phyloP scores from a whole-genome alignment of 1,140 invertebrate genomes.

The Camponotus pennsylvanicus region DNA sequence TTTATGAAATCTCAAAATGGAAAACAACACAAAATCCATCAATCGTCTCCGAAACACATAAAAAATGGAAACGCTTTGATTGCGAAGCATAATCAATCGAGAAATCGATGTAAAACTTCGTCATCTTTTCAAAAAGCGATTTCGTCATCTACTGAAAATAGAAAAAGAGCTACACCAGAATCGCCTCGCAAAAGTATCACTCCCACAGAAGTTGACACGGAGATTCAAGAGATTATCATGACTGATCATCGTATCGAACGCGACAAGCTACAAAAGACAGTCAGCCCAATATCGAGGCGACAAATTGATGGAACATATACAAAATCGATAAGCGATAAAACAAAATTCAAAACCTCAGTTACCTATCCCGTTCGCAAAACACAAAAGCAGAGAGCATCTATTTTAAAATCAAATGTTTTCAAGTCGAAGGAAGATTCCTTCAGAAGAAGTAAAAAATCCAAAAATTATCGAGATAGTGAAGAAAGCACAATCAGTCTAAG shows the following conservation, averaged over 20 bases:
- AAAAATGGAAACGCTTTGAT: neutral
- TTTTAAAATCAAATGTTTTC: slow-evolving; percentile 43
- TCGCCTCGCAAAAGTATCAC: slow-evolving; percentile 34
- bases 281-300: slow-evolving; percentile 16
- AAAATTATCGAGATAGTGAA: neutral
- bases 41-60: slow-evolving; percentile 7
- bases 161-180: neutral
- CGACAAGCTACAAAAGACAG: neutral
- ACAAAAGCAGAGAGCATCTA: slow-evolving; percentile 6
- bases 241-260: slow-evolving; percentile 54
- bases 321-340: slow-evolving; percentile 16
- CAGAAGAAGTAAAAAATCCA: neutral
- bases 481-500: neutral
- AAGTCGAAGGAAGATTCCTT: neutral
- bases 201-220: slow-evolving; percentile 54
- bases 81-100: neutral
- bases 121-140: neutral
- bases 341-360: neutral
- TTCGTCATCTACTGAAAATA: neutral
- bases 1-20: slow-evolving; percentile 37
- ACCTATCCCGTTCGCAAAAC: slow-evolving; percentile 39
- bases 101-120: neutral
- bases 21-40: neutral
- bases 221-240: slow-evolving; percentile 62
- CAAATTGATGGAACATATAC: slow-evolving; percentile 44